These are phyloP conservation scores for Pluvianellus socialis DNA, from an alignment of 2,113 vertebrate genomes.

Conservation along the genomic window DNA sequence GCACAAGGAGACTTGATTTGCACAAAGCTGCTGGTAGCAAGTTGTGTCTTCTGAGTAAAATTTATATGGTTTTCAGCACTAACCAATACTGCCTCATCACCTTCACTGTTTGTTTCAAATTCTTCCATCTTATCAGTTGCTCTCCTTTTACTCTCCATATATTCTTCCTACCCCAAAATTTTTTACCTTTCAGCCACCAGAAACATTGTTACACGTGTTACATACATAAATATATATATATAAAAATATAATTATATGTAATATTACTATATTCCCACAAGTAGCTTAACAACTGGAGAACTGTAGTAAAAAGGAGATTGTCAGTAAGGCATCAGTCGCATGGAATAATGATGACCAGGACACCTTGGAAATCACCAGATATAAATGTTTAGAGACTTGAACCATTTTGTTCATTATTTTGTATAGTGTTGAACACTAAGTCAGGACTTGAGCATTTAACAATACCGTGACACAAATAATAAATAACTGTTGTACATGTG, in stretches of 20 bases:
- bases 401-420: background rate
- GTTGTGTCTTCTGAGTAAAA: background rate
- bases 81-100: background rate
- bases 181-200: background rate
- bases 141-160: background rate
- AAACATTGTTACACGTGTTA: background rate
- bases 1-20: background rate
- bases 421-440: background rate
- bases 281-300: background rate
- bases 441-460: background rate
- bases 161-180: background rate
- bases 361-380: background rate
- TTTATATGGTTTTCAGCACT: background rate
- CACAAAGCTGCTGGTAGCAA: background rate
- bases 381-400: background rate
- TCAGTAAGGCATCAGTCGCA: background rate
- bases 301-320: background rate
- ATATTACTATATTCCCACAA: background rate
- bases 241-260: background rate
- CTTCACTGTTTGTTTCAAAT: background rate
- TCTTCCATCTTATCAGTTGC: background rate
- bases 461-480: background rate
- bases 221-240: background rate
- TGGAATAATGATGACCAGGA: background rate
- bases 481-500: background rate